Evolutionary conservation across 2,888 invertebrate genomes (phyloP).

Genomic region (Scaptomyza polygonia): DNA sequence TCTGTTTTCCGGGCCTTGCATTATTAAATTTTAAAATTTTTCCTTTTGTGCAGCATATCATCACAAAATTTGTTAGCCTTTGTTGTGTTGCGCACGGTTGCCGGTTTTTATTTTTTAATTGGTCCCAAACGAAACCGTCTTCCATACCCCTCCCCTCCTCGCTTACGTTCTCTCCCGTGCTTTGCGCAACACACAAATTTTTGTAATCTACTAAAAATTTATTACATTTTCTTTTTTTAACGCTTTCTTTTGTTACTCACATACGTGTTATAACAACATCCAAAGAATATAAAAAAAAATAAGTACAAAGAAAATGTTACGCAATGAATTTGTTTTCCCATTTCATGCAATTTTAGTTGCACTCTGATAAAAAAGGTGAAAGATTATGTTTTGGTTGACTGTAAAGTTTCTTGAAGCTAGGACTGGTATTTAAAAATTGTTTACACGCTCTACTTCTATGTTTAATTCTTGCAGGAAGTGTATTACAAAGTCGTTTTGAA

Average conservation of each 20-base stretch:
- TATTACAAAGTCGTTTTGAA: constrained; percentile 4
- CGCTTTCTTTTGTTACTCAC: constrained; percentile 49
- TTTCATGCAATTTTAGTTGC: constrained; percentile 41
- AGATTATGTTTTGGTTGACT: neutral
- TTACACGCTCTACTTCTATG: no score
- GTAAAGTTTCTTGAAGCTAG: neutral
- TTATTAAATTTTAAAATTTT: constrained; percentile 75
- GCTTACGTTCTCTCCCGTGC: no score
- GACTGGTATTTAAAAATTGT: no score
- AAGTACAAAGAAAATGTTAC: constrained; percentile 20
- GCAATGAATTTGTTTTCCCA: constrained; percentile 51
- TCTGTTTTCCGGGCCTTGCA: constrained; percentile 47
- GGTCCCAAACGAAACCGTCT: constrained; percentile 18
- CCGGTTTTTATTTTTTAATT: constrained; percentile 59
- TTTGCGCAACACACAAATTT: constrained; percentile 54
- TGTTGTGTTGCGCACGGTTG: constrained; percentile 55
- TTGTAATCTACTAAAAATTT: constrained; percentile 73
- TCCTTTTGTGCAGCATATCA: constrained; percentile 54
- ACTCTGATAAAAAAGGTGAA: neutral
- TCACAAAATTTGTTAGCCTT: constrained; percentile 66
- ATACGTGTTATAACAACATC: constrained; percentile 40
- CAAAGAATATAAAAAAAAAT: constrained; percentile 4
- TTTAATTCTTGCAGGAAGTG: neutral
- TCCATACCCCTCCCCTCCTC: neutral
- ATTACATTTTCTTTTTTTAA: constrained; percentile 52